Conservation (phyloP, 2,797 vertebrate genomes). For the Rachycentron canadum region DNA sequence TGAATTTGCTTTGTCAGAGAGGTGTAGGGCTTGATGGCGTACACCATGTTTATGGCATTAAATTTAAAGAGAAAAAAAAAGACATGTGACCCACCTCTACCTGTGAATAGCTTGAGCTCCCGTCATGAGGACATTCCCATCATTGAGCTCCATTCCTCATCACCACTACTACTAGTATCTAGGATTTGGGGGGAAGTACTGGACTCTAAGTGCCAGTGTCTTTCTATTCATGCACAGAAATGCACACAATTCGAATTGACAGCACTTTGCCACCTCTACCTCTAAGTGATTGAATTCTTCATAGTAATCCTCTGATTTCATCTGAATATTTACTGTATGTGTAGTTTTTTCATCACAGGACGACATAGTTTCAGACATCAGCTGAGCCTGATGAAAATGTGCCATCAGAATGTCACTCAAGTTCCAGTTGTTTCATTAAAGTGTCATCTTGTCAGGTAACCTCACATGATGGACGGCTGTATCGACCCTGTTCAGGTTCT, state of each 20-base stretch:
- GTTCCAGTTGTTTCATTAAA: conserved; percentile 50
- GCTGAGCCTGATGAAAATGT: conserved; percentile 26
- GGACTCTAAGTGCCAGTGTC: too few species aligned
- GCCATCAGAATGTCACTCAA: conserved; percentile 36
- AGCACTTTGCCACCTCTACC: neutral
- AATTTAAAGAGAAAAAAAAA: neutral
- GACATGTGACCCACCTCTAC: too few species aligned
- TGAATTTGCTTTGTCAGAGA: conserved; percentile 22
- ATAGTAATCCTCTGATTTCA: neutral
- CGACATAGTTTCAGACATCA: conserved; percentile 22
- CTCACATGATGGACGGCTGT: conserved; percentile 61
- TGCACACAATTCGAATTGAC: neutral
- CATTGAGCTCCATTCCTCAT: too few species aligned
- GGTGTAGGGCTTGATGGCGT: conserved; percentile 10
- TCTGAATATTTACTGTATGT: neutral
- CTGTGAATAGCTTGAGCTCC: too few species aligned
- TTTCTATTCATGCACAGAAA: too few species aligned
- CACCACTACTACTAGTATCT: too few species aligned
- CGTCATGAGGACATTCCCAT: too few species aligned
- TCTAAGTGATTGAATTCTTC: neutral
- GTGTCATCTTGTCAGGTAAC: conserved; percentile 67
- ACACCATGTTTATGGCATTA: neutral
- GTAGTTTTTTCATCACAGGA: neutral
- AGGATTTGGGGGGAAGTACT: too few species aligned
- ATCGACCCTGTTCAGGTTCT: conserved; percentile 48